Evolutionary conservation across 2,113 vertebrate genomes (phyloP).

Genomic region (Benitochromis conjunctus): DNA sequence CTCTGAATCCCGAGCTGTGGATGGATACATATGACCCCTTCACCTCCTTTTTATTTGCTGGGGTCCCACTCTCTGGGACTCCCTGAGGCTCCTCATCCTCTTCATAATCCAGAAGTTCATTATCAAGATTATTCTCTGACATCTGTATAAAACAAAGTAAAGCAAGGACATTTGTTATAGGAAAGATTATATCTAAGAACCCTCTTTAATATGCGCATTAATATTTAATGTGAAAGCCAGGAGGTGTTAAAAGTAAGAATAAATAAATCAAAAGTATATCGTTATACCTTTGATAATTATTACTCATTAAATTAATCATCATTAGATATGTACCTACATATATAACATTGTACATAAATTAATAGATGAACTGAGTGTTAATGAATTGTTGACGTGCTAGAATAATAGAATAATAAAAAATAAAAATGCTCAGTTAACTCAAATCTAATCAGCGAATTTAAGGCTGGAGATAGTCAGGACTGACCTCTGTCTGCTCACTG

Average conservation of each 20-base stretch:
- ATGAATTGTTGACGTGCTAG: background rate
- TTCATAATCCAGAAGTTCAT: constrained; percentile 85
- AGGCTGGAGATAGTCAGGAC: fast-evolving
- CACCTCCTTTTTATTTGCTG: constrained; percentile 79
- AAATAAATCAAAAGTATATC: background rate
- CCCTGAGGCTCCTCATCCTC: constrained; percentile 85
- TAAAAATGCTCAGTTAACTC: background rate
- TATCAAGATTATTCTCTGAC: constrained; percentile 84
- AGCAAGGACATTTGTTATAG: background rate
- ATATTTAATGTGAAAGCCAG: background rate
- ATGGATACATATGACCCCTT: constrained; percentile 89
- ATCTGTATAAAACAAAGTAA: constrained; percentile 47
- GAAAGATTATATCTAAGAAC: background rate
- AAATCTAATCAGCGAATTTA: background rate
- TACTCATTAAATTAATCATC: background rate
- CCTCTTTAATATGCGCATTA: background rate
- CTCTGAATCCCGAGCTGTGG: constrained; percentile 87
- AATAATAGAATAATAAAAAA: background rate
- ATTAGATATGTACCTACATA: background rate
- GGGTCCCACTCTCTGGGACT: constrained; percentile 65
- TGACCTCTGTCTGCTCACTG: background rate
- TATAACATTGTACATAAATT: background rate
- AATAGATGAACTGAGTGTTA: background rate
- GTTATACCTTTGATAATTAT: background rate
- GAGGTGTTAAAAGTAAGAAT: background rate